Evolutionary conservation across 2,888 invertebrate species (phyloP), one percentile per base, ranked within the genome.

Genomic region (Conomelus anceps): DNA sequence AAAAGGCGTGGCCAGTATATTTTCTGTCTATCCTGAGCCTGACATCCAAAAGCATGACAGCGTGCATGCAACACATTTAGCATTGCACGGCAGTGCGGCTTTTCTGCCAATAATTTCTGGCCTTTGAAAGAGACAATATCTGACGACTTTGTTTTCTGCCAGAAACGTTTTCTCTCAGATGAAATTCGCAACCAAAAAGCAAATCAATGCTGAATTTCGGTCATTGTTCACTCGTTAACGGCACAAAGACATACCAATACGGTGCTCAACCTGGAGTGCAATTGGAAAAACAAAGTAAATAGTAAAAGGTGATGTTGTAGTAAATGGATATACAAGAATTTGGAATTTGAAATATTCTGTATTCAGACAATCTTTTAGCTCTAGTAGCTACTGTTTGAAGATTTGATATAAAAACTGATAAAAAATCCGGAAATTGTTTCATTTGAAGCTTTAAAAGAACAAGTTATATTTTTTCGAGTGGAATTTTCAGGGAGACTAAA

Each of bases 1-100:
- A 63, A 63, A 20, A 63, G 63, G 1, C 63, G 63, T n/a, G 20
- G 63, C 63, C 63, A 63, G 63, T 63, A 63, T 20, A n/a, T n/a
- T 63, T 63, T 63, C n/a, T 63, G 63, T 13, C n/a, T 63, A n/a
- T 63, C 63, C n/a, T 63, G 63, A n/a, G 63, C n/a, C 63, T 63
- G 63, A n/a, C 63, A 63, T 63, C 29, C 86, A 26, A 86, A 86
- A 1, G 86, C 17, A 86, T 86, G 86, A 23, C 86, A 86, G 23
- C 86, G 4, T 24, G 24, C 29, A 86, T 22, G 86, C 86, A 86
- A 86, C 23, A 86, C 86, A 24, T 86, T 86, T n/a, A 86, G 86
- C 86, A 86, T 86, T 17, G 86, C 86, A 86, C 23, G n/a, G 22
- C 23, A 34, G 34, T 17, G 17, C 34, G 34, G 63, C 63, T 20